Percentiles rank a stretch among this genome's conserved stretches.
These are phyloP conservation scores for Lasioglossum oenotherae DNA, from an alignment of 2,888 invertebrate species.

Conservation along the genomic window DNA sequence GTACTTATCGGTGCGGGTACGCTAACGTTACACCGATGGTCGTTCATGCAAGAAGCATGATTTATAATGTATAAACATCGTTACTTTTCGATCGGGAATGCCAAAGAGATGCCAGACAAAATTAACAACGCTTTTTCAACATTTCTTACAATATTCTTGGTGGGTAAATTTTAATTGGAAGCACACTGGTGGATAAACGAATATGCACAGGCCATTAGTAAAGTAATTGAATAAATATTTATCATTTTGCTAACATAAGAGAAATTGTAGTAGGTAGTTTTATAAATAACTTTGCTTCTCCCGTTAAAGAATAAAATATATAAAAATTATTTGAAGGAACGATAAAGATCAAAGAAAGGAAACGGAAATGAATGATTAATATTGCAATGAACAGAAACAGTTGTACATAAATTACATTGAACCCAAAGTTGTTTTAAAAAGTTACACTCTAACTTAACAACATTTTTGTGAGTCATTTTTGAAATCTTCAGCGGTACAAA, in stretches of 20 bases:
- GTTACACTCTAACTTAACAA: neutral
- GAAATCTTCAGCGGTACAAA: neutral
- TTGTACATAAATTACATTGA: neutral
- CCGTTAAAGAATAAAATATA: neutral
- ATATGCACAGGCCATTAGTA: neutral
- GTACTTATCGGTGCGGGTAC: neutral
- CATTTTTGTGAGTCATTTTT: neutral
- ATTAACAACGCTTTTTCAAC: neutral
- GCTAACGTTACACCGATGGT: neutral
- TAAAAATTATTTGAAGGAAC: neutral
- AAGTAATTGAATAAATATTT: neutral
- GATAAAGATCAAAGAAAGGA: neutral
- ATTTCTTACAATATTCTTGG: neutral
- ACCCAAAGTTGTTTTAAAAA: too few relatives aligned
- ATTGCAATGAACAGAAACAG: neutral
- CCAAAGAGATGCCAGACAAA: neutral
- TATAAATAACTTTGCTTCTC: neutral
- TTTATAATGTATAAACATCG: neutral
- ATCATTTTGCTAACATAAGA: neutral
- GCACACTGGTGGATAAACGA: neutral
- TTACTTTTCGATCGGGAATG: neutral
- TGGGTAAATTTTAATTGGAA: neutral
- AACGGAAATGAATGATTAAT: neutral
- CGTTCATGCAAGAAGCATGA: neutral
- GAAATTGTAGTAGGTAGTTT: too few relatives aligned